Percentiles rank a stretch among this genome's conserved stretches.
Conservation (phyloP, 2,797 vertebrate species). For the Zalophus californianus region DNA sequence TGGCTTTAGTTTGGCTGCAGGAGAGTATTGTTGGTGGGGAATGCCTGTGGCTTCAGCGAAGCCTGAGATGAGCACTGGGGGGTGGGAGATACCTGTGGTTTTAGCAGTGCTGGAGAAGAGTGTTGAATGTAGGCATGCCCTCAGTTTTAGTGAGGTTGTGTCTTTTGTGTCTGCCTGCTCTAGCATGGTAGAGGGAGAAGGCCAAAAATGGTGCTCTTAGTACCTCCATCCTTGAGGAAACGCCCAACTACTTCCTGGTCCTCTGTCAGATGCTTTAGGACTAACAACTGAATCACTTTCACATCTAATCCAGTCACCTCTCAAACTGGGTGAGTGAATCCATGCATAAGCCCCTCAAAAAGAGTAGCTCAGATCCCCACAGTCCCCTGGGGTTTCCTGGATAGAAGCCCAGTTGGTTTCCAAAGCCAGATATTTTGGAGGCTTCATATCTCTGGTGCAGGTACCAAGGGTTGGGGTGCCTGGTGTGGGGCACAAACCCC, state of each 20-base stretch:
- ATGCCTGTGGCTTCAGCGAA: neutral
- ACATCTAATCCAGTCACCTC: too few relatives aligned
- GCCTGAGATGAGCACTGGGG: too few relatives aligned
- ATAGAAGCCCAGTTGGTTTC: neutral
- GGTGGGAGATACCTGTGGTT: neutral
- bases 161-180: neutral
- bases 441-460: neutral
- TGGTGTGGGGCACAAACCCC: neutral
- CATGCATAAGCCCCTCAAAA: neutral
- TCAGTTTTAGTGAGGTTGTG: neutral
- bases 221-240: neutral
- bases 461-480: neutral
- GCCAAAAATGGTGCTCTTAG: neutral
- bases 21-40: too few relatives aligned
- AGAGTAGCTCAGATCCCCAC: neutral
- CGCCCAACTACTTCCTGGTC: neutral
- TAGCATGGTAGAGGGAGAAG: neutral
- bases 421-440: neutral
- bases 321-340: neutral
- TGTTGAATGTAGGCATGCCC: neutral
- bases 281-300: neutral
- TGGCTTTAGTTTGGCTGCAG: too few relatives aligned
- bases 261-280: neutral
- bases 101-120: neutral
- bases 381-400: neutral